phyloP scores from a whole-genome alignment of 2,797 vertebrate species.

The Tragelaphus oryx region DNA sequence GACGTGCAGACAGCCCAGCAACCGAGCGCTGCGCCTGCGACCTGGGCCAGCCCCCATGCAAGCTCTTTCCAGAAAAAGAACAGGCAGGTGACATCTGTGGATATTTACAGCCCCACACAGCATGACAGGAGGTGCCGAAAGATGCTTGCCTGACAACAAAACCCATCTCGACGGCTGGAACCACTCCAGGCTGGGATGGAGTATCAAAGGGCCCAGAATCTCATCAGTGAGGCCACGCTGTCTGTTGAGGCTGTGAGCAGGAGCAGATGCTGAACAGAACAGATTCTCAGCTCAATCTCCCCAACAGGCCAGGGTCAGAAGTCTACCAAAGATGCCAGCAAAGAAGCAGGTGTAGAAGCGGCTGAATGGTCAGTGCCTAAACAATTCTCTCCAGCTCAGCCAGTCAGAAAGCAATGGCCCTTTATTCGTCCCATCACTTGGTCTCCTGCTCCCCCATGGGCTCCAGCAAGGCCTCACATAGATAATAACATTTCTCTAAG shows the following conservation, averaged over 20 bases:
- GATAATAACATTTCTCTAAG: background rate
- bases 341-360: conserved; percentile 36
- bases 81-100: conserved; percentile 70
- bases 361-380: conserved; percentile 17
- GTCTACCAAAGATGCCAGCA: background rate
- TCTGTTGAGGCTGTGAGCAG: background rate
- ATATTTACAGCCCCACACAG: conserved; percentile 60
- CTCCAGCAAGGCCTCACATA: background rate
- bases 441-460: background rate
- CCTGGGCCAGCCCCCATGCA: background rate
- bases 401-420: conserved; percentile 27
- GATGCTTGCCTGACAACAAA: conserved; percentile 55
- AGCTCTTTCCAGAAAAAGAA: conserved; percentile 2
- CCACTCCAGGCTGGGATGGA: conserved; percentile 50
- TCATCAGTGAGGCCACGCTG: background rate
- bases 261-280: background rate
- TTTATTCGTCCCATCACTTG: background rate
- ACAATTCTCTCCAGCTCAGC: background rate
- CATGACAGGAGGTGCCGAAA: conserved; percentile 64
- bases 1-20: background rate
- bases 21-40: accelerated
- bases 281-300: background rate
- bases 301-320: background rate
- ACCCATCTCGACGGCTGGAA: conserved; percentile 12
- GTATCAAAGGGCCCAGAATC: conserved; percentile 51